These are phyloP conservation scores for Epiblema foenella DNA, from an alignment of 2,888 invertebrate genomes.

Conservation along the genomic window DNA sequence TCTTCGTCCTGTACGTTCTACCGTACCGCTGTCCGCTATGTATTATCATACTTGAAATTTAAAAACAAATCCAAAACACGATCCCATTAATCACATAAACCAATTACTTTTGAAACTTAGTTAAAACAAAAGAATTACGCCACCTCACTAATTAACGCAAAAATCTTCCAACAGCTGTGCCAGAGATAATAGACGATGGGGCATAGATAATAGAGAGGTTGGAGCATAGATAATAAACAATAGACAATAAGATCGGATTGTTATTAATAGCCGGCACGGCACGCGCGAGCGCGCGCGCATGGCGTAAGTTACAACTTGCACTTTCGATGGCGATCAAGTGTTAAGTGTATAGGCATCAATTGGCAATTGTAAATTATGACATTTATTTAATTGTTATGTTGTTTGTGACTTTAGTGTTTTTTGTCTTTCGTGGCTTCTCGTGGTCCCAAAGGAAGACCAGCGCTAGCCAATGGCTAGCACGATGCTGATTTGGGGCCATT, in stretches of 20 bases:
- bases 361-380: too few species aligned
- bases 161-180: conserved; percentile 21
- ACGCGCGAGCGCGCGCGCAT: conserved; percentile 24
- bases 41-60: background rate
- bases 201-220: conserved; percentile 18
- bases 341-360: background rate
- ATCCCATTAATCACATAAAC: conserved; percentile 14
- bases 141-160: conserved; percentile 35
- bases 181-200: conserved; percentile 28
- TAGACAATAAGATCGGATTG: conserved; percentile 37
- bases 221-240: conserved; percentile 41
- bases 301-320: conserved; percentile 31
- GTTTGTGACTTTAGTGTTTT: too few species aligned
- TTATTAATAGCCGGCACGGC: conserved; percentile 28
- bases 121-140: conserved; percentile 34
- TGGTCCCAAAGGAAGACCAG: too few species aligned
- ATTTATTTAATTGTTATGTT: too few species aligned
- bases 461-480: too few species aligned
- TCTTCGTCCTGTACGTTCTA: too few species aligned
- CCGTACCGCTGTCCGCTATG: too few species aligned
- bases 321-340: conserved; percentile 9
- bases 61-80: conserved; percentile 4
- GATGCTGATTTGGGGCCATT: too few species aligned
- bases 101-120: conserved; percentile 22
- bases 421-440: too few species aligned